Evolutionary conservation across 2,888 invertebrate species (phyloP).

Genomic region (Caenorhabditis auriculariae): DNA sequence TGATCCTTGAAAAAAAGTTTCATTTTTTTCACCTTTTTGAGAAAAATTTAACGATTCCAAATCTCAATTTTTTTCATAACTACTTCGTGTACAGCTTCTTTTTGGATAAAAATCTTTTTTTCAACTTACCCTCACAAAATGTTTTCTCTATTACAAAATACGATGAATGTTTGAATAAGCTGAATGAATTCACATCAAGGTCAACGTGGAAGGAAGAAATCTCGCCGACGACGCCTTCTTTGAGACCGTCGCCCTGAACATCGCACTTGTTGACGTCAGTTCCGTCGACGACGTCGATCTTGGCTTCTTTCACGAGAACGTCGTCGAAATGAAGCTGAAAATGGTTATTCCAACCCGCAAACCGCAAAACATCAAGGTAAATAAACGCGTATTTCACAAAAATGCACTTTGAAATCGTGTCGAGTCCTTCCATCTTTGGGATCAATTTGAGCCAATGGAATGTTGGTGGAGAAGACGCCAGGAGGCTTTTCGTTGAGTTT

Average conservation of each 20-base stretch:
- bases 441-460: constrained; percentile 13
- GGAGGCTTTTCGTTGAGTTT: constrained; percentile 12
- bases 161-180: neutral
- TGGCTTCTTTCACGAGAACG: constrained; percentile 14
- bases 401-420: neutral
- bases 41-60: too few species aligned
- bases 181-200: constrained; percentile 22
- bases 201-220: constrained; percentile 33
- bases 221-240: constrained; percentile 27
- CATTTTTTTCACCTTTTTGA: too few species aligned
- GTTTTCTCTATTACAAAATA: neutral
- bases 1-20: too few species aligned
- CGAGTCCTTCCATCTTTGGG: constrained; percentile 9
- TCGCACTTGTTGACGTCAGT: constrained; percentile 28
- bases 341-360: too few species aligned
- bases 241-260: constrained; percentile 25
- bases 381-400: neutral
- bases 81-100: neutral
- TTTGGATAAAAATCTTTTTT: neutral
- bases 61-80: neutral
- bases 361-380: too few species aligned
- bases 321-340: constrained; percentile 35
- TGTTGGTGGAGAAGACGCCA: constrained; percentile 14
- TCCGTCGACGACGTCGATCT: constrained; percentile 24
- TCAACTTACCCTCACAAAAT: neutral